Base-by-base conservation (phyloP, 2,888 invertebrate genomes). In the Hybos culiciformis region DNA sequence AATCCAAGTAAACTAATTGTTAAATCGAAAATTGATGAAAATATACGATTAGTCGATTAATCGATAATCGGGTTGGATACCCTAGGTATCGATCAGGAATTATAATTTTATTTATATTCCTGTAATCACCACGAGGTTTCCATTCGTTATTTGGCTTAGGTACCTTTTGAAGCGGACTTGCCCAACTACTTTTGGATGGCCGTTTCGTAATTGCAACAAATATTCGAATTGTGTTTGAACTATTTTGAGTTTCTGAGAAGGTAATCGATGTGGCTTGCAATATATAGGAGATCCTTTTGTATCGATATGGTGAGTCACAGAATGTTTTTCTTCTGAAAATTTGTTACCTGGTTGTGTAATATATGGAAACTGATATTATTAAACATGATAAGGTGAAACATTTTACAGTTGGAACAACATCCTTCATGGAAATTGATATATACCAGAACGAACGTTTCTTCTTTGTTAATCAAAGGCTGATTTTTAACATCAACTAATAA, bases 41-140 rank as follows among this genome's bases (percentile, higher is more conserved):
- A n/a, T n/a, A n/a, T n/a, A n/a, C n/a, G n/a, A n/a, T n/a, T n/a
- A n/a, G n/a, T n/a, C n/a, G n/a, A n/a, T n/a, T n/a, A n/a, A n/a
- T n/a, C n/a, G n/a, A n/a, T n/a, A n/a, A n/a, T n/a, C n/a, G n/a
- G n/a, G n/a, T n/a, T n/a, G n/a, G n/a, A n/a, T n/a, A n/a, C n/a
- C n/a, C 7, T n/a, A n/a, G 29, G 42, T 61, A 59, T 2, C 58
- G 33, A 46, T 63, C 62, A 1, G 51, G 59, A 4, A 51, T 50
- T 0, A 61, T 61, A 18, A 18, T 19, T 12, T n/a, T n/a, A 7
- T 29, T 29, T 29, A 29, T n/a, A 29, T 29, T 29, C 12, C 29
- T 12, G 29, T 29, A 29, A 29, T 29, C 29, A 29, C 29, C 29
- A n/a, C 29, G n/a, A 6, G 29, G 29, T 29, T n/a, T 29, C 29